Percentiles rank a stretch among this genome's conserved stretches.
These are phyloP conservation scores for Batillaria attramentaria DNA, from an alignment of 1,140 invertebrate genomes.

Conservation along the genomic window DNA sequence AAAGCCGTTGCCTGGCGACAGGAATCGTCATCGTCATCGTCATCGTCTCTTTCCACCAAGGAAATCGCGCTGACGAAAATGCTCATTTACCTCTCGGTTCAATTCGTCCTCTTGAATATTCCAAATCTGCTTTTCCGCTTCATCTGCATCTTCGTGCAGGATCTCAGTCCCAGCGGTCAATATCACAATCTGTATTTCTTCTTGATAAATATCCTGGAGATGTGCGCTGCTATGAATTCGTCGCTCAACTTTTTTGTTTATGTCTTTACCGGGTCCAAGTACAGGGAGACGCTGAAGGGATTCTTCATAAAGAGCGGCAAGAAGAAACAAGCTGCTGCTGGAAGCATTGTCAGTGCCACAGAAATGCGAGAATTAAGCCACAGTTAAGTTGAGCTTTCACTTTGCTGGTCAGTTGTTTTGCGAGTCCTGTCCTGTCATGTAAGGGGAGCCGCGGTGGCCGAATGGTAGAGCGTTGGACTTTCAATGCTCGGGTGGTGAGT, in stretches of 20 bases:
- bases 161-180: not conserved
- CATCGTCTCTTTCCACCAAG: no score
- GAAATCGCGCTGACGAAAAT: conserved; percentile 17
- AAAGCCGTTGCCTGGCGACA: not conserved
- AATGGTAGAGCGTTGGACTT: no score
- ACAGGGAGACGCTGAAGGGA: not conserved
- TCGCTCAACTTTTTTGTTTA: conserved; percentile 5
- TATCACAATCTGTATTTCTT: not conserved
- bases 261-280: conserved; percentile 2
- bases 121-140: not conserved
- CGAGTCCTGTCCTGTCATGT: no score
- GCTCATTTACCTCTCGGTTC: conserved; percentile 13
- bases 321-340: no score
- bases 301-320: no score
- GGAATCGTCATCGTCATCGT: not conserved
- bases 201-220: not conserved
- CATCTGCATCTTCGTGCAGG: not conserved
- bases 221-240: not conserved
- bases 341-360: no score
- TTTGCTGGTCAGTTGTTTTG: no score
- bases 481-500: no score
- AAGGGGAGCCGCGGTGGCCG: no score
- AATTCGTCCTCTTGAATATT: not conserved
- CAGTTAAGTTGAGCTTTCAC: no score
- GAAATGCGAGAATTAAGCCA: no score